phyloP scores from a whole-genome alignment of 1,140 invertebrate genomes.

The Parasteatoda tepidariorum region DNA sequence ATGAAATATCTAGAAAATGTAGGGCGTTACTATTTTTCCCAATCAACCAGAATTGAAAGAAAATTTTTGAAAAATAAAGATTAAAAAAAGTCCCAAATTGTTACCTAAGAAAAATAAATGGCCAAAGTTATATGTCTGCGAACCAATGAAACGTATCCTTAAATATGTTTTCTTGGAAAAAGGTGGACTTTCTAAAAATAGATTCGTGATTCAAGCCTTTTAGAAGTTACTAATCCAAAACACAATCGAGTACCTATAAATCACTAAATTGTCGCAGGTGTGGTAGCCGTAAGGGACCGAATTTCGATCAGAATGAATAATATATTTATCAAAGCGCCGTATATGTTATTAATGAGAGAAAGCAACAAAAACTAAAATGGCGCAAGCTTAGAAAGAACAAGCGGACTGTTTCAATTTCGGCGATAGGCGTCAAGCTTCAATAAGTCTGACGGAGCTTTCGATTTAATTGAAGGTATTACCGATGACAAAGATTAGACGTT shows the following conservation, averaged over 20 bases:
- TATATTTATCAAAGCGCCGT: constrained; percentile 22
- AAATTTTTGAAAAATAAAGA: too few species aligned
- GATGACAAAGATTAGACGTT: constrained; percentile 27
- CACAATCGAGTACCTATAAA: constrained; percentile 11
- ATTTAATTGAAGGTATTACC: constrained; percentile 29
- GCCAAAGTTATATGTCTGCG: constrained; percentile 6
- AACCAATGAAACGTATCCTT: constrained; percentile 31
- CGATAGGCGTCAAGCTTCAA: not conserved
- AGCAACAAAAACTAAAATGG: constrained; percentile 1
- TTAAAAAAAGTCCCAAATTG: too few species aligned
- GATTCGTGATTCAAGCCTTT: not conserved
- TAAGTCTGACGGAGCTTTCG: not conserved
- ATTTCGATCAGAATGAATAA: constrained; percentile 24
- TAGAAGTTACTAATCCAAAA: not conserved
- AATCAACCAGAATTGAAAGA: too few species aligned
- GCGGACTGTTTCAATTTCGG: not conserved
- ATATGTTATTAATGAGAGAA: constrained; percentile 22
- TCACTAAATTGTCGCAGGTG: not conserved
- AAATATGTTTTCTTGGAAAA: constrained; percentile 1
- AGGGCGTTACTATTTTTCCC: too few species aligned
- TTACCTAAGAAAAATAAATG: too few species aligned
- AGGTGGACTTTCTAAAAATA: constrained; percentile 12
- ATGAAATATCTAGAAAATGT: too few species aligned
- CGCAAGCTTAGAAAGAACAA: not conserved
- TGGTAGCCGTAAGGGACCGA: not conserved